Conservation (phyloP, 92 coral and sea anemone species). For the Porites rus region DNA sequence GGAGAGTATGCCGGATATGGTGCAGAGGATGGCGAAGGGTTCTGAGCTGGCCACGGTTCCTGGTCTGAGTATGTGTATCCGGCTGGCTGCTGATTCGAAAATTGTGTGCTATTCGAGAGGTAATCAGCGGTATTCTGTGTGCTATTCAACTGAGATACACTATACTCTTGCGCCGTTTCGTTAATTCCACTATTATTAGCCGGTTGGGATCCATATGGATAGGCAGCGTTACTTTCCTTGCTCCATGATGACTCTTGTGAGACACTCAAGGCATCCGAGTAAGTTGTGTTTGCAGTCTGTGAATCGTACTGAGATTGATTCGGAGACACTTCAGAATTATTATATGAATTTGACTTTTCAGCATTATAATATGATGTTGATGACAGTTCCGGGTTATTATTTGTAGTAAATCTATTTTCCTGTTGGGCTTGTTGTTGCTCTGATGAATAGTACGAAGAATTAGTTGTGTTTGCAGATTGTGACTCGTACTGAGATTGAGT, state of each 20-base stretch:
- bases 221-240: conserved; percentile 4
- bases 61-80: conserved; percentile 40
- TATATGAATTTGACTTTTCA: conserved; percentile 10
- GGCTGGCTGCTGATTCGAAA: conserved; percentile 40
- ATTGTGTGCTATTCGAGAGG: conserved; percentile 11
- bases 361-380: background rate
- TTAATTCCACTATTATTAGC: background rate
- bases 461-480: background rate
- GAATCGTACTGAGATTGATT: conserved; percentile 26
- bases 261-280: background rate
- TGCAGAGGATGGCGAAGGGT: conserved; percentile 51
- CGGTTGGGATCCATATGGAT: background rate
- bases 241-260: background rate
- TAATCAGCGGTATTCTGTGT: background rate
- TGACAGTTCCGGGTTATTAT: conserved; percentile 21
- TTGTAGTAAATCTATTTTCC: conserved; percentile 10
- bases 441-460: background rate
- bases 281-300: background rate
- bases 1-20: conserved; percentile 53
- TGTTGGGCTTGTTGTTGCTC: background rate
- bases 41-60: conserved; percentile 56
- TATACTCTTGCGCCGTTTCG: conserved; percentile 1
- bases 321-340: background rate
- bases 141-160: background rate
- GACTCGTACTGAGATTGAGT: too few relatives aligned